Evolutionary conservation across 2,888 invertebrate genomes (phyloP), one percentile per base, ranked within the genome.

Genomic region (Sphaerophoria rueppellii): DNA sequence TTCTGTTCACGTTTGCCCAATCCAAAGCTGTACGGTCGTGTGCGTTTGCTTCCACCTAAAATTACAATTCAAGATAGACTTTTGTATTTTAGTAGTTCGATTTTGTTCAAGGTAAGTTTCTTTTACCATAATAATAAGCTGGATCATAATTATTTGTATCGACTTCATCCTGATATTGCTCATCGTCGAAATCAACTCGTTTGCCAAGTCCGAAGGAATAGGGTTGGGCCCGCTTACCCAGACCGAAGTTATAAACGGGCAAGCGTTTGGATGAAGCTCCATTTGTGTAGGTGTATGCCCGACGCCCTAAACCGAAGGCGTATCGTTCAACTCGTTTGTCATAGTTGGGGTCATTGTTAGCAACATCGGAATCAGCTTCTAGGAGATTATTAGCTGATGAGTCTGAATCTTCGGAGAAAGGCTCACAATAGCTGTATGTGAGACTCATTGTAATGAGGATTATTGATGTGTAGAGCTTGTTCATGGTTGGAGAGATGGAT

Each of bases 251-350:
- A 63, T 92, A 92, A 0, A 91, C 90, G 1, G 92, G 92, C 80
- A 92, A 82, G 54, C 92, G 90, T 83, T 92, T 92, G 80, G 91
- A 89, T 2, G 91, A 92, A 4, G 90, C 90, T 40, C 91, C 91
- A 73, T 91, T 90, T 46, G 90, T 90, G 79, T 91, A 91, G 76
- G 91, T 91, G 70, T 92, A 92, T 12, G 93, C 92, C 11, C 95
- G 93, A 87, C 95, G 94, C 0, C 95, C 95, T n/a, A 95, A 92
- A 0, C 95, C 95, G 88, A 95, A 95, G 35, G 94, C 94, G 91
- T 95, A 95, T 0, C 94, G 94, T 34, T 94, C 93, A 37, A 93
- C 93, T 74, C 95, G 93, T 90, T 95, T 94, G 52, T 91, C 91
- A 61, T 89, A 89, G 46, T 60, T 63, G 14, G 80, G 82, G 48